phyloP scores from a whole-genome alignment of 2,797 vertebrate species.

The Sylvia borin region DNA sequence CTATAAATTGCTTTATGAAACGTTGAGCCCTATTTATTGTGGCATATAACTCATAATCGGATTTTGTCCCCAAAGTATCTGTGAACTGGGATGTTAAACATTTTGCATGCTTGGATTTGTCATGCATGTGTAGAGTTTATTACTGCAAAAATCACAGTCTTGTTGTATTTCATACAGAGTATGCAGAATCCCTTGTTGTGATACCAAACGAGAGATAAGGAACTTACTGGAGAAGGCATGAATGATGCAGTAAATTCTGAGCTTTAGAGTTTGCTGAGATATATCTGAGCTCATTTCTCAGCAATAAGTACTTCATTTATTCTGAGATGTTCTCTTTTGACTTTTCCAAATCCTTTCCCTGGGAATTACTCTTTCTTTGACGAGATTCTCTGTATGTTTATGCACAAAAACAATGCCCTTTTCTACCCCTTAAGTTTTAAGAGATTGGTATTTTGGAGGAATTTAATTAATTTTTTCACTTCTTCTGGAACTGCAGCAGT shows the following conservation, averaged over 20 bases:
- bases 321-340: constrained; percentile 58
- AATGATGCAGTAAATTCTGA: constrained; percentile 73
- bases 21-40: constrained; percentile 82
- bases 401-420: constrained; percentile 13
- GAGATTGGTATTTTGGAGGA: background rate
- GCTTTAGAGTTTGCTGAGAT: constrained; percentile 69
- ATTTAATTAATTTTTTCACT: constrained; percentile 35
- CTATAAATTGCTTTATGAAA: constrained; percentile 85
- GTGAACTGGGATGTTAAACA: constrained; percentile 79
- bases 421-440: constrained; percentile 17
- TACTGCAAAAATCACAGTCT: constrained; percentile 68
- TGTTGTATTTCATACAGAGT: constrained; percentile 78
- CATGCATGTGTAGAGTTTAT: constrained; percentile 80
- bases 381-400: constrained; percentile 30
- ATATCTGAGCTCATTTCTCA: constrained; percentile 74
- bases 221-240: constrained; percentile 67
- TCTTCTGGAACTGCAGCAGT: background rate
- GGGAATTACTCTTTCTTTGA: constrained; percentile 29
- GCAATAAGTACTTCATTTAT: constrained; percentile 76
- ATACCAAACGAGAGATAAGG: constrained; percentile 72
- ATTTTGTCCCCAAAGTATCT: constrained; percentile 81
- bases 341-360: constrained; percentile 46
- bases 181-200: constrained; percentile 76
- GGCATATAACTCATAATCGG: constrained; percentile 82
- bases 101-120: constrained; percentile 81